These are phyloP conservation scores for Petrocephalus microphthalmus DNA, from an alignment of 2,113 vertebrate genomes.

Conservation along the genomic window DNA sequence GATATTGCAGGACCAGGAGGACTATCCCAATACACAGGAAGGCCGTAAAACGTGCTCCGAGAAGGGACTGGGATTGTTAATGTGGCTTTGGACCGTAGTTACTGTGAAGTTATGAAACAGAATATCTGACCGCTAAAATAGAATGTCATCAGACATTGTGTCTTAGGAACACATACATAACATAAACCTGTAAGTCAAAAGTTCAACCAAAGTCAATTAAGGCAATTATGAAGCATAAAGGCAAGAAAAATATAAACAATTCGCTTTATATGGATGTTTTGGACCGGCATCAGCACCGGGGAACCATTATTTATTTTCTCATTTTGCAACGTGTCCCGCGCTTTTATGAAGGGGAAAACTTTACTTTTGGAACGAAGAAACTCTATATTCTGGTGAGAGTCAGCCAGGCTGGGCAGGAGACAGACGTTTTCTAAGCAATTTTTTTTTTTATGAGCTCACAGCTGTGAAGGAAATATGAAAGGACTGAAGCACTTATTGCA, in stretches of 20 bases:
- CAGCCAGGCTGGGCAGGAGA: not conserved
- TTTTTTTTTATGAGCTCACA: not conserved
- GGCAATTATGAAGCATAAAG: not conserved
- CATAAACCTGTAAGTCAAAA: not conserved
- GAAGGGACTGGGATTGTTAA: not conserved
- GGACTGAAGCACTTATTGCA: not conserved
- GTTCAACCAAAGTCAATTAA: not conserved
- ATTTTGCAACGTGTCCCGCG: not conserved
- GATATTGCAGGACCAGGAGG: not conserved
- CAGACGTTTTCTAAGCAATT: slow-evolving; percentile 3
- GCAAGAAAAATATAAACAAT: not conserved
- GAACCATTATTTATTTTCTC: slow-evolving; percentile 8
- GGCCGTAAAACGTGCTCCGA: not conserved
- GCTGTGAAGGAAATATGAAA: slow-evolving; percentile 11
- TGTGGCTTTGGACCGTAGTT: not conserved
- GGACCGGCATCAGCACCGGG: not conserved
- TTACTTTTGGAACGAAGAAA: not conserved
- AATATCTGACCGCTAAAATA: slow-evolving; percentile 1
- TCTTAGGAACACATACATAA: slow-evolving; percentile 1
- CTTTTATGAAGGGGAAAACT: slow-evolving; percentile 11
- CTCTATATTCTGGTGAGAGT: not conserved
- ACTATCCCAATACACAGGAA: not conserved
- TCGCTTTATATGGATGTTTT: not conserved
- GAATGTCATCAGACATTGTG: not conserved
- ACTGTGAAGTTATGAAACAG: not conserved